These are phyloP conservation scores for Gambusia holbrooki DNA, from an alignment of 2,113 vertebrate genomes.

Conservation along the genomic window DNA sequence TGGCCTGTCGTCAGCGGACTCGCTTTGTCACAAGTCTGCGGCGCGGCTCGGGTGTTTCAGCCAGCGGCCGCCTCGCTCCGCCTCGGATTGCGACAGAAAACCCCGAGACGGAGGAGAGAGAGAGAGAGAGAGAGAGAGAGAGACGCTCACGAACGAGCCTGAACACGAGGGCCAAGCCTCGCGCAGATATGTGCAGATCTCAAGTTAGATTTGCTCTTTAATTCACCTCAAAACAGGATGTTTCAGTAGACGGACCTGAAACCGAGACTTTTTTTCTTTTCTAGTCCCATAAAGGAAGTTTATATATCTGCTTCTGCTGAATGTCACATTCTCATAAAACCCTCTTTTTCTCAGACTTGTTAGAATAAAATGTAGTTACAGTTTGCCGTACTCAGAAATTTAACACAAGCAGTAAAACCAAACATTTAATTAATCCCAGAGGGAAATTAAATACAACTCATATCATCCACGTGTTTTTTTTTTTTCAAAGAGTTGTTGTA, in stretches of 20 bases:
- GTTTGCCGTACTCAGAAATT: not conserved
- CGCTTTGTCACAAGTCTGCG: not conserved
- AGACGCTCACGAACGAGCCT: not conserved
- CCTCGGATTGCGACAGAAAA: not conserved
- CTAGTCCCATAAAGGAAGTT: not conserved
- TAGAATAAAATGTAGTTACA: not conserved
- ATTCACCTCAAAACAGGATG: slow-evolving; percentile 8
- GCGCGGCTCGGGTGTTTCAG: not conserved
- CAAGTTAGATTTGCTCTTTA: not conserved
- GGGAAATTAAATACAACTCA: too few relatives aligned
- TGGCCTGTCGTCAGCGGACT: not conserved
- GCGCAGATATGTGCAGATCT: not conserved
- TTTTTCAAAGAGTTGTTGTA: too few relatives aligned
- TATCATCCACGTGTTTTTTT: too few relatives aligned
- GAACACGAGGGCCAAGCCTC: not conserved
- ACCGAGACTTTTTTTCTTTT: not conserved
- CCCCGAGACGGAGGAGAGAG: too few relatives aligned
- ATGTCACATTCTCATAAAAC: not conserved
- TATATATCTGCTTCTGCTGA: not conserved
- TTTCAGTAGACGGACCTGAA: not conserved
- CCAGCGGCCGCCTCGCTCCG: not conserved
- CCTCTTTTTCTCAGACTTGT: not conserved
- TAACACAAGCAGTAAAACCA: too few relatives aligned
- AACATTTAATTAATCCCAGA: too few relatives aligned
- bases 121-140: not conserved